phyloP scores from a whole-genome alignment of 2,797 vertebrate genomes.

The Hypotaenidia philippensis region DNA sequence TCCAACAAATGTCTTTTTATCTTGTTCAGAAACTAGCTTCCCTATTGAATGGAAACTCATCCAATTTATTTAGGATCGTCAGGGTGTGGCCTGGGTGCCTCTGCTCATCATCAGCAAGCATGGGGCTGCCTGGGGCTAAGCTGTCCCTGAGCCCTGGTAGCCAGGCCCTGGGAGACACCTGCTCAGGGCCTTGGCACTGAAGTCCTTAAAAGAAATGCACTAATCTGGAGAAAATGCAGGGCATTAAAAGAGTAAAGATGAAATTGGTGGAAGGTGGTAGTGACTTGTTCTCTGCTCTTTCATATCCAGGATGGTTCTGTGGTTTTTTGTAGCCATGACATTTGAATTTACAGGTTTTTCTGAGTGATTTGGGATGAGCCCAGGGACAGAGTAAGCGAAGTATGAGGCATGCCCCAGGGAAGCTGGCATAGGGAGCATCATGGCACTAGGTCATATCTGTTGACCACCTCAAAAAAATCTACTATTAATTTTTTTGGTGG shows the following conservation, averaged over 20 bases:
- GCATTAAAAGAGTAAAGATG: background rate
- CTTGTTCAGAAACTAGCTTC: background rate
- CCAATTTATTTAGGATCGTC: background rate
- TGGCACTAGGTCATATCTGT: background rate
- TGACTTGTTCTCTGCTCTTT: background rate
- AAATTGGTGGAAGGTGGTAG: background rate
- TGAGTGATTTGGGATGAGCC: background rate
- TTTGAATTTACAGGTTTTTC: background rate
- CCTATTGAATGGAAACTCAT: background rate
- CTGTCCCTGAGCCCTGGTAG: background rate
- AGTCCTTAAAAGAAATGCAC: background rate
- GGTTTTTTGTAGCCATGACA: background rate
- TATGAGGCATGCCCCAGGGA: background rate
- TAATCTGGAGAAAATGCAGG: background rate
- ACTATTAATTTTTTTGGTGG: background rate
- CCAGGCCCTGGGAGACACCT: rapidly evolving
- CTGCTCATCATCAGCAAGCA: background rate
- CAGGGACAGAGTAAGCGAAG: background rate
- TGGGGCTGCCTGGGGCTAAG: background rate
- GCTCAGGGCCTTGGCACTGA: background rate
- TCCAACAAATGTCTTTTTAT: background rate
- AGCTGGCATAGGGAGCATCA: background rate
- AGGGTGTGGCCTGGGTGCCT: rapidly evolving
- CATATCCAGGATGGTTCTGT: background rate
- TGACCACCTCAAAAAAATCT: background rate